Conservation (phyloP, 2,797 vertebrate genomes). For the Siniperca undulata region DNA sequence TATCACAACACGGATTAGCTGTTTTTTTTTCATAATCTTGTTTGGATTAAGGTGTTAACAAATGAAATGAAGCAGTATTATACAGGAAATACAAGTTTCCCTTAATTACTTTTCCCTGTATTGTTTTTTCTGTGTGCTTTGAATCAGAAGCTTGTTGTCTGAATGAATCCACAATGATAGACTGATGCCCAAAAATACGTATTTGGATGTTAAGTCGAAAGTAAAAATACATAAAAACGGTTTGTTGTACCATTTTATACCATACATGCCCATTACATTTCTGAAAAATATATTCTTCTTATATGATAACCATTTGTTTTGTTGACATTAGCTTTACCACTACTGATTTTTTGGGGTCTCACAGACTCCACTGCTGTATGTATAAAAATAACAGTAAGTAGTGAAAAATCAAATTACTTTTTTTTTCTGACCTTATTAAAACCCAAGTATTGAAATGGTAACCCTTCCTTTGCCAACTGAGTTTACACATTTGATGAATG, state of each 20-base stretch:
- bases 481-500: not conserved
- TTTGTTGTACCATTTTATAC: not conserved
- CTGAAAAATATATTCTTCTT: not conserved
- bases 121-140: slow-evolving; percentile 22
- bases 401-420: too few species aligned
- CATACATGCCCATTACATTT: not conserved
- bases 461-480: not conserved
- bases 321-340: not conserved
- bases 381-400: not conserved
- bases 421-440: too few species aligned
- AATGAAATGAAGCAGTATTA: not conserved
- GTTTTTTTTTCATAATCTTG: not conserved
- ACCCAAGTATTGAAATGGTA: not conserved
- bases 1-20: not conserved
- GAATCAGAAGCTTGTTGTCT: slow-evolving; percentile 24
- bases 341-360: too few species aligned
- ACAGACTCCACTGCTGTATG: not conserved
- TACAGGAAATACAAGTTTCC: slow-evolving; percentile 51
- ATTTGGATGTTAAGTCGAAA: not conserved
- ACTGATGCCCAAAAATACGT: not conserved
- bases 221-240: not conserved
- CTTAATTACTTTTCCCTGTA: slow-evolving; percentile 35
- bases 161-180: too few species aligned
- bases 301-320: not conserved
- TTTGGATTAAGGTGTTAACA: slow-evolving; percentile 3